These are phyloP conservation scores for Drosophila ogumai DNA, from an alignment of 1,140 invertebrate species.

Conservation along the genomic window DNA sequence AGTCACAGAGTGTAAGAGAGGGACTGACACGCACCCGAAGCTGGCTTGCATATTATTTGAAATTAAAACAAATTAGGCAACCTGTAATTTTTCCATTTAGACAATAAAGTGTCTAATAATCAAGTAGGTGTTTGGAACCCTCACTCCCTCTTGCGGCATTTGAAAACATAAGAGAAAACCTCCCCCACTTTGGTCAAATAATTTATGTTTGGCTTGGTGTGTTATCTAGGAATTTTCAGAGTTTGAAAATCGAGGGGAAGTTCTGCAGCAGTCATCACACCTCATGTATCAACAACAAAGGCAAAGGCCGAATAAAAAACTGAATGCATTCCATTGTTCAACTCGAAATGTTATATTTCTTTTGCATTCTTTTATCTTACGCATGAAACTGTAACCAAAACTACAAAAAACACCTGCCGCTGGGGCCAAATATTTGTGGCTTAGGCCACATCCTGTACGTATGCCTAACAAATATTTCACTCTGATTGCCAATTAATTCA, in stretches of 20 bases:
- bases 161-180: slow-evolving; percentile 13
- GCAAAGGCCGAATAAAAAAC: slow-evolving; percentile 45
- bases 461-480: slow-evolving; percentile 38
- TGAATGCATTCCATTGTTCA: slow-evolving; percentile 71
- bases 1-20: slow-evolving; percentile 29
- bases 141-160: slow-evolving; percentile 5
- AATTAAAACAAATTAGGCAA: slow-evolving; percentile 84
- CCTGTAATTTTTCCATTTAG: slow-evolving; percentile 82
- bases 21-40: slow-evolving; percentile 38
- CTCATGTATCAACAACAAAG: slow-evolving; percentile 82
- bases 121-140: slow-evolving; percentile 73
- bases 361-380: slow-evolving; percentile 32
- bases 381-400: slow-evolving; percentile 49
- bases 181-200: slow-evolving; percentile 30
- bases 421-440: slow-evolving; percentile 37
- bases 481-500: slow-evolving; percentile 76
- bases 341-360: slow-evolving; percentile 16
- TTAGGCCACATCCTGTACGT: slow-evolving; percentile 36
- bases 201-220: slow-evolving; percentile 50
- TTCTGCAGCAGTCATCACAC: slow-evolving; percentile 63
- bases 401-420: slow-evolving; percentile 59
- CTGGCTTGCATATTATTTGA: slow-evolving; percentile 77
- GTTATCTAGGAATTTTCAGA: slow-evolving; percentile 42
- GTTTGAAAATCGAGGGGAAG: slow-evolving; percentile 10
- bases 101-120: slow-evolving; percentile 81